These are phyloP conservation scores for Hydroisotoma schaefferi DNA, from an alignment of 2,888 invertebrate species.

Conservation along the genomic window DNA sequence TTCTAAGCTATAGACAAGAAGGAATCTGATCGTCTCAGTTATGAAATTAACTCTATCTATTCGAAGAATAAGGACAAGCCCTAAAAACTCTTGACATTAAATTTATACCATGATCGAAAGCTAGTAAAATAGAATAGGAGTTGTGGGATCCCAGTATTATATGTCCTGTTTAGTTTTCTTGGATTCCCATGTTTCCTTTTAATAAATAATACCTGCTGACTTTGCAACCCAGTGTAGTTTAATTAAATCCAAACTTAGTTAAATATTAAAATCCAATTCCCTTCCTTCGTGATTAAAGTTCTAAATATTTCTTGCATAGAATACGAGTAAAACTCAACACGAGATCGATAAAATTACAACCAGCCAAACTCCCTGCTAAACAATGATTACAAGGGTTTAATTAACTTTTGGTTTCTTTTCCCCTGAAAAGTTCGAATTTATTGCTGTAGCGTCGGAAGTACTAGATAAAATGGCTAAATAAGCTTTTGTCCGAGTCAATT, in stretches of 20 bases:
- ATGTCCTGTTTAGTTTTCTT: neutral
- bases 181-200: neutral
- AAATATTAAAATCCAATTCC: slow-evolving; percentile 40
- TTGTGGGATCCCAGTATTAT: too few species aligned
- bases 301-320: neutral
- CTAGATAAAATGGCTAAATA: too few species aligned
- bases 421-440: neutral
- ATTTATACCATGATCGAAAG: too few species aligned
- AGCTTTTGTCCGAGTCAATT: too few species aligned
- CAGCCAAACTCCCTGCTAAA: too few species aligned
- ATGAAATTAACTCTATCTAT: too few species aligned
- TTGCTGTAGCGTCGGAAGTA: too few species aligned
- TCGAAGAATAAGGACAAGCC: too few species aligned
- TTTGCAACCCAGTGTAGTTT: neutral
- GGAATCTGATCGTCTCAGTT: too few species aligned
- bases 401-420: neutral
- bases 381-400: neutral
- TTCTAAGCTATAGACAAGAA: neutral
- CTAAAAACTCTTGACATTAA: too few species aligned
- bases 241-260: too few species aligned
- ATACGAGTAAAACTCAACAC: neutral
- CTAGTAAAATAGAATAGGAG: too few species aligned
- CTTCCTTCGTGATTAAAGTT: slow-evolving; percentile 9
- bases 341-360: neutral
- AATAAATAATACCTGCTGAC: neutral